Base-by-base conservation (phyloP, 2,797 vertebrate genomes). In the Thripadectes ignobilis region DNA sequence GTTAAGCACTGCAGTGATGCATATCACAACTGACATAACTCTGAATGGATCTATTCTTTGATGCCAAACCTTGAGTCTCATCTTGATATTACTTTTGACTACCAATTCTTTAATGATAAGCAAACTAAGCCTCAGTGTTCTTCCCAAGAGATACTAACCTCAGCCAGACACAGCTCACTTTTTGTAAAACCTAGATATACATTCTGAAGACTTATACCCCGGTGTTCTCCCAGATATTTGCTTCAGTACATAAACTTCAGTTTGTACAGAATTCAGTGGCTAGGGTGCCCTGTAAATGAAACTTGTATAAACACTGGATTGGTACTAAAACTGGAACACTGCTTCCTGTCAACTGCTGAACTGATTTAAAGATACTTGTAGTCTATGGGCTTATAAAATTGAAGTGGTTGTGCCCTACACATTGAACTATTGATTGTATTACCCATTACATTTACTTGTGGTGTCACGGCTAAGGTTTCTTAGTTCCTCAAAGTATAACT, bases 341-440 rank as follows among this genome's bases (percentile, higher is more conserved):
- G 39, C 72, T 88, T 95, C 38, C 43, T 97, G 63, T 69, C 59
- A 95, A 67, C 85, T 77, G 54, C 73, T 88, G 77, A 88, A 84
- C 63, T 86, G 93, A 91, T 94, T 93, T 97, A 95, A 94, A 91
- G 39, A 58, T 58, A 69, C 14, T 58, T 92, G 45, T 27, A 22
- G 1, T 36, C 5, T 73, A 87, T 6, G 72, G 75, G 11, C 45
- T 92, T 85, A 95, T 90, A 93, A 92, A 96, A 89, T 27, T 51
- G 63, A 57, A 94, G 87, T 54, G 38, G 46, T 68, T 86, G 45
- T 95, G 79, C 39, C 71, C 74, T 93, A 63, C 46, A 83, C 24
- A 38, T 66, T 93, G 92, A 95, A 88, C 74, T 97, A 94, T 62
- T 95, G 89, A 94, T 95, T 94, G 17, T 29, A 81, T 59, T 78